These are phyloP conservation scores for Sinocyclocheilus maitianheensis DNA, from an alignment of 2,113 vertebrate genomes.

Conservation along the genomic window DNA sequence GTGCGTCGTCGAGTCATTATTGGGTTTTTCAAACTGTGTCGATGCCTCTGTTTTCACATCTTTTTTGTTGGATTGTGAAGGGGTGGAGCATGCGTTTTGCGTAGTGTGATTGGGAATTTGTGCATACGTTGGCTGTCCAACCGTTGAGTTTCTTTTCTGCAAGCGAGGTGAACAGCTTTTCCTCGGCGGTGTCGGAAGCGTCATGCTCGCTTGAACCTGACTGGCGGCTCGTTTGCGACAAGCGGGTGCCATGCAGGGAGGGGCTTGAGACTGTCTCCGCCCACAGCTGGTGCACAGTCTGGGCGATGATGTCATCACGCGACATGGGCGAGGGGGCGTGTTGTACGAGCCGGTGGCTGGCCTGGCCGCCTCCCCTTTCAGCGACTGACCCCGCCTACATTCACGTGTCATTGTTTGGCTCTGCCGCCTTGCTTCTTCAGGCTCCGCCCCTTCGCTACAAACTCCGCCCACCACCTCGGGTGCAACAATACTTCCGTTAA, in stretches of 20 bases:
- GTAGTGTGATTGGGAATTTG: constrained; percentile 65
- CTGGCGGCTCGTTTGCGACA: constrained; percentile 67
- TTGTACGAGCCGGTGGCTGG: constrained; percentile 61
- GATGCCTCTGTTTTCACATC: constrained; percentile 66
- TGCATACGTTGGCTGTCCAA: constrained; percentile 63
- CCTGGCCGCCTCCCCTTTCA: constrained; percentile 66
- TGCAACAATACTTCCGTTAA: constrained; percentile 79
- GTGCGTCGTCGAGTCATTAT: neutral
- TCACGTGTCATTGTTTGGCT: constrained; percentile 52
- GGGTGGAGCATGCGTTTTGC: constrained; percentile 36
- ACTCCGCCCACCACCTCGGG: constrained; percentile 77
- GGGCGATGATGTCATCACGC: constrained; percentile 54
- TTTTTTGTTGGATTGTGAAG: constrained; percentile 56
- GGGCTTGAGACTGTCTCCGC: constrained; percentile 69
- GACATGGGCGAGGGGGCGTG: constrained; percentile 72
- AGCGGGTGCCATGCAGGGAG: constrained; percentile 67
- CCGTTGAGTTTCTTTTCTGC: constrained; percentile 46
- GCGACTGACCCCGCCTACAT: constrained; percentile 69
- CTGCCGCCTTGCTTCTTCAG: constrained; percentile 34
- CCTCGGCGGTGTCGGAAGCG: constrained; percentile 68
- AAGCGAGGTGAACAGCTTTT: constrained; percentile 62
- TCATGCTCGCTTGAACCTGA: constrained; percentile 71
- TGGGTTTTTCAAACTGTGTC: constrained; percentile 27
- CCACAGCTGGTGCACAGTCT: constrained; percentile 72
- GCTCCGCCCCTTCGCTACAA: constrained; percentile 69